phyloP scores from a whole-genome alignment of 2,113 vertebrate species.

The Chrysemys picta region DNA sequence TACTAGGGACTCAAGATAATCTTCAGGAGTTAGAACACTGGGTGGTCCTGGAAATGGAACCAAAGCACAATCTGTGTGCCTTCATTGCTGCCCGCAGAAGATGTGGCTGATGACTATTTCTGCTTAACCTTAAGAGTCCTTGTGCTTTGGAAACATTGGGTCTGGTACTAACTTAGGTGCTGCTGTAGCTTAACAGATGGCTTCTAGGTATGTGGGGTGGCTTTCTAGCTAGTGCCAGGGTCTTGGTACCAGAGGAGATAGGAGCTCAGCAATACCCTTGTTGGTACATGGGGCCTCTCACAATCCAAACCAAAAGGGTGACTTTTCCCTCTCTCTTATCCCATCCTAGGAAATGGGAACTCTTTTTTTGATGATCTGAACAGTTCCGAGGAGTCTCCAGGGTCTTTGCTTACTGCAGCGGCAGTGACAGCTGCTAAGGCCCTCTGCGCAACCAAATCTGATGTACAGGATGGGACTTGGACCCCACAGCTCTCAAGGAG shows the following conservation, averaged over 20 bases:
- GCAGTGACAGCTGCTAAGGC: not conserved
- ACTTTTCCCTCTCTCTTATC: not conserved
- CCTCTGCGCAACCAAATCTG: not conserved
- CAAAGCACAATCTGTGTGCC: too few species aligned
- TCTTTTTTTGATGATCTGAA: not conserved
- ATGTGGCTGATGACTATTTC: not conserved
- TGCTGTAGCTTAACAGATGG: not conserved
- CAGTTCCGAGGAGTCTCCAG: not conserved
- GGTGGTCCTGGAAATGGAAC: too few species aligned
- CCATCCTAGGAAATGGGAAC: not conserved
- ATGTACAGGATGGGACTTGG: not conserved
- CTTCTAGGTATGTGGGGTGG: not conserved
- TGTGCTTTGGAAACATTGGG: not conserved
- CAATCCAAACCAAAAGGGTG: not conserved
- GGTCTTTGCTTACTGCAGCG: not conserved
- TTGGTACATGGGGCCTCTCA: not conserved
- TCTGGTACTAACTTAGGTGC: not conserved
- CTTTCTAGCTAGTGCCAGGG: not conserved
- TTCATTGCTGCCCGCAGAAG: too few species aligned
- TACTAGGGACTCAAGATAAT: too few species aligned
- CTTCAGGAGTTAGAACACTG: too few species aligned
- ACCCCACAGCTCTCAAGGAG: not conserved
- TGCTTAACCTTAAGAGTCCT: not conserved
- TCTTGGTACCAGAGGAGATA: not conserved
- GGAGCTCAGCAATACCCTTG: not conserved